A percentile compares a stretch with the other conserved stretches of the same genome.
phyloP scores from a whole-genome alignment of 1,140 invertebrate genomes.

The Tenebrio molitor region DNA sequence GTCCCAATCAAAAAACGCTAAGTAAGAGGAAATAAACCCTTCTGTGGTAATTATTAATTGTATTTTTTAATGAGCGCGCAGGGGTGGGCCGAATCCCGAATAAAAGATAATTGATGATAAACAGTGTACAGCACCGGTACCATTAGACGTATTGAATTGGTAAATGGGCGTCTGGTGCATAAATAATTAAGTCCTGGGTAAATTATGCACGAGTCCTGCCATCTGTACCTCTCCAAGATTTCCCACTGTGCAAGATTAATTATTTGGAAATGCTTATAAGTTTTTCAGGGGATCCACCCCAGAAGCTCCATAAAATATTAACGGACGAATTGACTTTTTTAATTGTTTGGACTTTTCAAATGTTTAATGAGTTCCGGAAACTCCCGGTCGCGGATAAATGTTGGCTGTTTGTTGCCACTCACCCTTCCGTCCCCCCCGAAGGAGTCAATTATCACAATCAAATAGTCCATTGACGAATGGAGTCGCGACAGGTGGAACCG shows the following conservation, averaged over 20 bases:
- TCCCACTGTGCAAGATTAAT: constrained; percentile 41
- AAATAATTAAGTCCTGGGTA: constrained; percentile 24
- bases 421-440: no score
- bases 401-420: neutral
- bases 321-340: constrained; percentile 8
- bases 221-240: constrained; percentile 26
- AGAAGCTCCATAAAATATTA: constrained; percentile 6
- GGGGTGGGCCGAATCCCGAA: neutral
- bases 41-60: constrained; percentile 5
- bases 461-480: no score
- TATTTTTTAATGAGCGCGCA: no score
- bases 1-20: no score
- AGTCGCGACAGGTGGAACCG: no score
- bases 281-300: constrained; percentile 1
- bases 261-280: constrained; percentile 25
- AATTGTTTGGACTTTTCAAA: constrained; percentile 33
- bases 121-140: constrained; percentile 18
- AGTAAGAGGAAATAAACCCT: no score
- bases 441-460: no score
- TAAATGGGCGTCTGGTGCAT: constrained; percentile 19
- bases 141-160: constrained; percentile 31
- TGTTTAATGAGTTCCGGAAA: constrained; percentile 26
- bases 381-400: constrained; percentile 1
- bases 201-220: constrained; percentile 35
- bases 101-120: constrained; percentile 18